Conservation (phyloP, 2,113 vertebrate species). For the Eurystomus gularis region DNA sequence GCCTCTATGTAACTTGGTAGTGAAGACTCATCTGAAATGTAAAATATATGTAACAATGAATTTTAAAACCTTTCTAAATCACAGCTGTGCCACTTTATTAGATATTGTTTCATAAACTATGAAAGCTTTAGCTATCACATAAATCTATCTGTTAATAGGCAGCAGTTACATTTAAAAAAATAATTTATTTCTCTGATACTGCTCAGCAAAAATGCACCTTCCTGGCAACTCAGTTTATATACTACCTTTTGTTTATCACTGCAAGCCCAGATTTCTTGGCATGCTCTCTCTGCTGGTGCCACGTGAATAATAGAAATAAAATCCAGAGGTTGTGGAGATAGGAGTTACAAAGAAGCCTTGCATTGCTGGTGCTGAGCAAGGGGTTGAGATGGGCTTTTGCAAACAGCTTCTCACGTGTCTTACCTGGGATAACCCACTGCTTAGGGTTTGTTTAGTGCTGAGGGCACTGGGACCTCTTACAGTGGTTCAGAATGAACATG, state of each 20-base stretch:
- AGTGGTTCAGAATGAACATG: not conserved
- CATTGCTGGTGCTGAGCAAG: not conserved
- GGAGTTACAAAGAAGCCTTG: not conserved
- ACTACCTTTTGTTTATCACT: not conserved
- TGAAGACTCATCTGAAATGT: not conserved
- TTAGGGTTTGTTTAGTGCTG: not conserved
- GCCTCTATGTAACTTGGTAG: slow-evolving; percentile 1
- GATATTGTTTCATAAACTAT: slow-evolving; percentile 69
- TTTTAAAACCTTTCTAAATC: slow-evolving; percentile 70
- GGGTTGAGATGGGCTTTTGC: not conserved
- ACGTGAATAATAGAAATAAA: not conserved
- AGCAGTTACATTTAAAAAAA: slow-evolving; percentile 45
- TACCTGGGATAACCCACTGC: not conserved
- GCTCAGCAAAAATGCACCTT: slow-evolving; percentile 51
- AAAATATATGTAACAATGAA: slow-evolving; percentile 61
- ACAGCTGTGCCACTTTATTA: slow-evolving; percentile 59
- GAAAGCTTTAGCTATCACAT: slow-evolving; percentile 59
- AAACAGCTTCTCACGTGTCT: not conserved
- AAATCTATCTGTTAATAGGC: slow-evolving; percentile 73
- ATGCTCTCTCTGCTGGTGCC: not conserved
- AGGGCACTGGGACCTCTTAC: not conserved
- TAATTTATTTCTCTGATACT: slow-evolving; percentile 56
- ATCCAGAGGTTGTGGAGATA: not conserved
- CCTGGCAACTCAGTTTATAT: not conserved
- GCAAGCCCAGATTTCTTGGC: not conserved